These are phyloP conservation scores for Misgurnus mizolepis DNA, from an alignment of 2,113 vertebrate species.

Conservation along the genomic window DNA sequence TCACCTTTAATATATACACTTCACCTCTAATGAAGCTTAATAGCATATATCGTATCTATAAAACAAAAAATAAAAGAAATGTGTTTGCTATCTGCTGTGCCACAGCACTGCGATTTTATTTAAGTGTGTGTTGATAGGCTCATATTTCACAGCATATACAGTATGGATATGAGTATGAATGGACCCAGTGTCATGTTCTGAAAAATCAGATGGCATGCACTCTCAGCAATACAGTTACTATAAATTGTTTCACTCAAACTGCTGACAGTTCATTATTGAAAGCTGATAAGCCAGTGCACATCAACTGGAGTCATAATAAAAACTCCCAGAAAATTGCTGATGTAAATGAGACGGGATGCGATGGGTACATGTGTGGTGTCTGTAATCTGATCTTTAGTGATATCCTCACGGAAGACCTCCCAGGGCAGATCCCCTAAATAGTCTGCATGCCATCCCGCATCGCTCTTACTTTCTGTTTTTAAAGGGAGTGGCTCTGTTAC, in stretches of 20 bases:
- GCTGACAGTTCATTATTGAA: slow-evolving; percentile 41
- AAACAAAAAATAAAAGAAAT: background rate
- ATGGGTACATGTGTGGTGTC: background rate
- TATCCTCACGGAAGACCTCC: slow-evolving; percentile 39
- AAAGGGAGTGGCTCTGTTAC: slow-evolving; percentile 4
- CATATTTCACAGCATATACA: background rate
- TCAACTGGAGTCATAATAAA: slow-evolving; percentile 37
- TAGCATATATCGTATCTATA: background rate
- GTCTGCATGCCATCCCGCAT: background rate
- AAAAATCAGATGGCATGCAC: background rate
- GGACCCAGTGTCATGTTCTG: background rate
- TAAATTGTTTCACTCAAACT: slow-evolving; percentile 33
- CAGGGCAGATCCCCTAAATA: slow-evolving; percentile 10
- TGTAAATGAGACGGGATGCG: background rate
- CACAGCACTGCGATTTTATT: background rate
- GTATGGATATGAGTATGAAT: background rate
- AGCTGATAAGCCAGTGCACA: slow-evolving; percentile 36
- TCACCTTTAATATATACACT: background rate
- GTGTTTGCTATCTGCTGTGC: background rate
- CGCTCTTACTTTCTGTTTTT: slow-evolving; percentile 19
- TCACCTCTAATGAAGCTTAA: background rate
- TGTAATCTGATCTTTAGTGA: slow-evolving; percentile 36
- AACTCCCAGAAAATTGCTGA: slow-evolving; percentile 26
- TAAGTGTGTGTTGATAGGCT: too few species aligned
- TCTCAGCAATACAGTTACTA: slow-evolving; percentile 1